Evolutionary conservation across 2,113 vertebrate genomes (phyloP), one percentile per base, ranked within the genome.

Genomic region (Pedetes capensis): DNA sequence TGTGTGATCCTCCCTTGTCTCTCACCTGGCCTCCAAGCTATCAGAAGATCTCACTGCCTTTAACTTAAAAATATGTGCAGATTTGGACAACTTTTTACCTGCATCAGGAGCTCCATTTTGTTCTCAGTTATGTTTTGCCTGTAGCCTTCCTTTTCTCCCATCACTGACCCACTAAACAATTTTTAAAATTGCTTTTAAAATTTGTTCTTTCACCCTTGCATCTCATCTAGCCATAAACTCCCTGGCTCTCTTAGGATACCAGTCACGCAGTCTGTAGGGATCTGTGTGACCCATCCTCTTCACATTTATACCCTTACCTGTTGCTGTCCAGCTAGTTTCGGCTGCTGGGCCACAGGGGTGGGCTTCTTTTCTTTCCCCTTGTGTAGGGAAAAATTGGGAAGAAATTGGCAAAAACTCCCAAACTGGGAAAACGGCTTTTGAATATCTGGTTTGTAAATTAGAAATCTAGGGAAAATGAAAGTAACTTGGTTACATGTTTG

Each of bases 291-390:
- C 22, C 11, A 27, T 2, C 3, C 23, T 4, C 9, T 20, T 25
- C 18, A 9, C 18, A 20, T 13, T 23, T 16, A 25, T 1, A 13
- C 0, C 3, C 20, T 49, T 20, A 0, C 6, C 2, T 47, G 13
- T 49, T 63, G 25, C 18, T 17, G 59, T 8, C 12, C 42, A 37
- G 1, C 23, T 32, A 23, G 37, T 1, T 53, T 8, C 42, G 7
- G 29, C 22, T 51, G 14, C 32, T 64, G 5, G 6, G 10, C 47
- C 18, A 32, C 9, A n/a, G 14, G 32, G 16, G 3, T 25, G 32
- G 16, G 3, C 25, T 69, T n/a, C 16, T 11, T 53, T 23, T 29
- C 39, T 55, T 39, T 39, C 64, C 4, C n/a, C n/a, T n/a, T n/a
- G n/a, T n/a, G n/a, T n/a, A n/a, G n/a, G n/a, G n/a, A n/a, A n/a